Base-by-base conservation (phyloP, 2,113 vertebrate genomes). In the Ceyx cyanopectus region DNA sequence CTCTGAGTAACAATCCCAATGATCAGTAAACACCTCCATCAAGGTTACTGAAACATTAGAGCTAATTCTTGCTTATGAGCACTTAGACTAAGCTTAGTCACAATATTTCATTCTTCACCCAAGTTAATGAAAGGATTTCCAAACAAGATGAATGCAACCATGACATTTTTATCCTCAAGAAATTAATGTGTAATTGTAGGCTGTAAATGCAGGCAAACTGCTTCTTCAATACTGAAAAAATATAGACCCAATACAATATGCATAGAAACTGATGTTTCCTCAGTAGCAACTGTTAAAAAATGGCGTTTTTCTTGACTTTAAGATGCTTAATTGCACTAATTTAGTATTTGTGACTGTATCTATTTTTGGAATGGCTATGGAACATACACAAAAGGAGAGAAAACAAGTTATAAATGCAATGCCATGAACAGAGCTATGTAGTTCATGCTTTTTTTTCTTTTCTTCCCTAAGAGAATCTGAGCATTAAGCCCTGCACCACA, bases 341-440 rank as follows among this genome's bases (percentile, higher is more conserved):
- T 66, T 63, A 67, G 20, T 80, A 76, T 89, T 69, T 89, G 60
- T 67, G 40, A 62, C 62, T 7, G 6, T 14, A 66, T 20, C 72
- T 95, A 92, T 94, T 95, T 94, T 91, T 70, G 63, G 81, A 82
- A 56, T 7, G 9, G 73, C 81, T 45, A 81, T 61, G 27, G 69
- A 84, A 76, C 41, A 79, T 20, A 32, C 6, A 85, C 46, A 95
- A 92, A 89, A 87, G 41, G 24, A 74, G 19, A 66, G 24, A 86
- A 90, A 85, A 90, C 50, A 89, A 93, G 40, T 65, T 86, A 58
- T n/a, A 75, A 81, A 73, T 29, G 54, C 50, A 84, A n/a, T 57
- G 21, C 84, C 56, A 63, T 87, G 70, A 93, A 94, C 40, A 85
- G 81, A 94, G 43, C 67, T 77, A 30, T 62, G 60, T 3, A 85